Evolutionary conservation across 2,888 invertebrate genomes (phyloP).

Genomic region (Seira sanloemensis): DNA sequence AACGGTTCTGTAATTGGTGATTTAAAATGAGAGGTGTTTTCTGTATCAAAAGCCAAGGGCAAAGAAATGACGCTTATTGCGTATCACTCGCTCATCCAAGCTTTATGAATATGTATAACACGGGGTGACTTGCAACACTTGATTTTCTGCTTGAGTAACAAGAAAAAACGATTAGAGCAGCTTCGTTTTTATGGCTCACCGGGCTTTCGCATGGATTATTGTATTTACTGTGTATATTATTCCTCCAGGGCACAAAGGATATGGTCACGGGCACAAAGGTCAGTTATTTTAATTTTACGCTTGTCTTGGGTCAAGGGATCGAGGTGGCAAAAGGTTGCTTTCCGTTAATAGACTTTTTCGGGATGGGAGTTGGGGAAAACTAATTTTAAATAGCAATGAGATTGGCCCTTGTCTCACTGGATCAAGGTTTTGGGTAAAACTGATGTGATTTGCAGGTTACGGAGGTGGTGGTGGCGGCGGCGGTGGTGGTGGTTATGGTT

Average conservation of each 20-base stretch:
- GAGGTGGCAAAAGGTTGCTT: not conserved
- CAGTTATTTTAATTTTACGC: not conserved
- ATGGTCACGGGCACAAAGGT: constrained; percentile 52
- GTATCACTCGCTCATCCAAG: too few relatives aligned
- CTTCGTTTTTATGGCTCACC: not conserved
- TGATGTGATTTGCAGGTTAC: constrained; percentile 43
- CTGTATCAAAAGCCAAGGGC: not conserved
- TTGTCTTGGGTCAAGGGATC: not conserved
- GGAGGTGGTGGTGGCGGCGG: constrained; percentile 54
- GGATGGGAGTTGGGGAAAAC: not conserved
- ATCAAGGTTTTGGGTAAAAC: not conserved
- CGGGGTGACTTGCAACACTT: not conserved
- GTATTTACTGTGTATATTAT: not conserved
- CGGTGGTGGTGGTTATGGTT: constrained; percentile 59
- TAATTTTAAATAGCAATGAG: not conserved
- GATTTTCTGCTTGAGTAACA: not conserved
- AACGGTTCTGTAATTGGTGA: not conserved
- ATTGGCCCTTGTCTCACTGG: too few relatives aligned
- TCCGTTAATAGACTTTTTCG: not conserved
- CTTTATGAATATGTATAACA: too few relatives aligned
- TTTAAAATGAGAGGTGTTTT: not conserved
- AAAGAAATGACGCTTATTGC: not conserved
- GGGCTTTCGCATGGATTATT: not conserved
- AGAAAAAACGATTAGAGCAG: not conserved
- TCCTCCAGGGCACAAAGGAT: constrained; percentile 46